Percentiles rank a stretch among this genome's conserved stretches.
phyloP scores from a whole-genome alignment of 2,113 vertebrate species.

The Catharus bicknelli region DNA sequence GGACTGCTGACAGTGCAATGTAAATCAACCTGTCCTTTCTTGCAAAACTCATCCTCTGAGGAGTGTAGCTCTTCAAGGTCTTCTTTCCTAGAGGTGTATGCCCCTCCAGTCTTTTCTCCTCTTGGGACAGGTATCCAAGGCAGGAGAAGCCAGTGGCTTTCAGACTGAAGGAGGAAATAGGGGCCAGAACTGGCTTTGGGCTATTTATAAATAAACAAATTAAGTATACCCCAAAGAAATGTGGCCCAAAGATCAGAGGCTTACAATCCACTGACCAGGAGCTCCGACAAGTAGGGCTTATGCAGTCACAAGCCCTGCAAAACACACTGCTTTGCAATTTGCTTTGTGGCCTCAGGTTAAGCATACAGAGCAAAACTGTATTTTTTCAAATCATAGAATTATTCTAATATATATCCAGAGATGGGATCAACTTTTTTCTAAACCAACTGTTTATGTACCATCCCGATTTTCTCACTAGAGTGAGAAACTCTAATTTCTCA shows the following conservation, averaged over 20 bases:
- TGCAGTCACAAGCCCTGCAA: background rate
- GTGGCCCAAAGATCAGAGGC: background rate
- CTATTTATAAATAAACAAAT: constrained; percentile 3
- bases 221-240: background rate
- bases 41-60: background rate
- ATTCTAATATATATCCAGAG: background rate
- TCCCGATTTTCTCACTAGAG: background rate
- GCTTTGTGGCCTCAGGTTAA: background rate
- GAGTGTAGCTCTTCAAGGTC: background rate
- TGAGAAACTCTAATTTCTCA: background rate
- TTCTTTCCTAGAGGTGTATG: background rate
- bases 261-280: background rate
- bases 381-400: background rate
- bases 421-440: background rate
- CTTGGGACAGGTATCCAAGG: background rate
- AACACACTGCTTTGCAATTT: background rate
- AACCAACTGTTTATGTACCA: background rate
- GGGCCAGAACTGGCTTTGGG: background rate
- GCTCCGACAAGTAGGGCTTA: background rate
- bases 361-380: background rate
- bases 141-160: background rate
- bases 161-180: background rate
- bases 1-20: background rate
- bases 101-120: background rate
- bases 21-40: background rate